A percentile compares a stretch with the other conserved stretches of the same genome.
Evolutionary conservation across 2,888 invertebrate genomes (phyloP).

Genomic region (Phorcus lineatus): DNA sequence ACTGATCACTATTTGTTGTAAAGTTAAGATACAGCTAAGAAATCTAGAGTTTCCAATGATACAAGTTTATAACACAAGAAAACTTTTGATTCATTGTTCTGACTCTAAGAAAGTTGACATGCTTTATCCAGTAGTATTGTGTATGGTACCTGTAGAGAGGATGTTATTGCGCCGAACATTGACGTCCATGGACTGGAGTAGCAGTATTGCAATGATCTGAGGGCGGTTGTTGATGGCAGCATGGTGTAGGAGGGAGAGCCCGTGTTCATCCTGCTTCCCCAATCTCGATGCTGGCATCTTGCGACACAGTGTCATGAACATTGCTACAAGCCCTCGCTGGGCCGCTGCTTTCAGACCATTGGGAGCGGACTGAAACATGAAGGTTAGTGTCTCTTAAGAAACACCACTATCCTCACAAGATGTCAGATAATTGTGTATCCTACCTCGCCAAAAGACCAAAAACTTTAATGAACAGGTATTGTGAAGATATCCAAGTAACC

Average conservation of each 20-base stretch:
- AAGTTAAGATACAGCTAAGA: too few relatives aligned
- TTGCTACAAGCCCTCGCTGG: conserved; percentile 71
- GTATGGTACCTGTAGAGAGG: conserved; percentile 67
- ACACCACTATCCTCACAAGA: too few relatives aligned
- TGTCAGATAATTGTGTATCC: too few relatives aligned
- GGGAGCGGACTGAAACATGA: conserved; percentile 61
- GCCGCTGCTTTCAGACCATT: conserved; percentile 70
- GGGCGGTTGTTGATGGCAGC: conserved; percentile 74
- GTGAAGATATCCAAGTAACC: too few relatives aligned
- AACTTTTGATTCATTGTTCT: too few relatives aligned
- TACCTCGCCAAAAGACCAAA: too few relatives aligned
- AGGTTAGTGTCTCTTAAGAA: neutral
- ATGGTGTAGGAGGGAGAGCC: conserved; percentile 72
- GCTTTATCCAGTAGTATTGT: too few relatives aligned
- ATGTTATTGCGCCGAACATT: conserved; percentile 69
- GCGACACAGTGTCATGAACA: conserved; percentile 70
- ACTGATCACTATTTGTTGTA: too few relatives aligned
- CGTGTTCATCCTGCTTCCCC: conserved; percentile 73
- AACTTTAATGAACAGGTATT: too few relatives aligned
- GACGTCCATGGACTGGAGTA: conserved; percentile 73
- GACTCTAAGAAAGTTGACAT: too few relatives aligned
- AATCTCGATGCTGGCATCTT: conserved; percentile 70
- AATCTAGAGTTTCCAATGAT: too few relatives aligned
- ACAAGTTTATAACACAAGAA: too few relatives aligned
- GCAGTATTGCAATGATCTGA: conserved; percentile 70